These are phyloP conservation scores for Petroica traversi DNA, from an alignment of 2,113 vertebrate species.

Conservation along the genomic window DNA sequence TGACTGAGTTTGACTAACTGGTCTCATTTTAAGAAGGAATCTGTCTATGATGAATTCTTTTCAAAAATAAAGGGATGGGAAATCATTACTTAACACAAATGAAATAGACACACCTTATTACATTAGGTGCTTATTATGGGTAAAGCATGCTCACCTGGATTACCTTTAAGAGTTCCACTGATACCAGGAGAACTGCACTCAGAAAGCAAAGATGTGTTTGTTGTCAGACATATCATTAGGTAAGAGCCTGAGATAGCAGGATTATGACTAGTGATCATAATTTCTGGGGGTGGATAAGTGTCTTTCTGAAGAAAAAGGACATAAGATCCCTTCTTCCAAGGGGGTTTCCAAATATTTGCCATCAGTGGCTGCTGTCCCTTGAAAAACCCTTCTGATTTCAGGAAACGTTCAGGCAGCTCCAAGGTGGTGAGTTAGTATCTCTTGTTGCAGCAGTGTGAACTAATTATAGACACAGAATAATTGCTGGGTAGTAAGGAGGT, in stretches of 20 bases:
- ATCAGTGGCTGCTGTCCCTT: neutral
- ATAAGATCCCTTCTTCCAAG: neutral
- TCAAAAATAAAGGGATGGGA: neutral
- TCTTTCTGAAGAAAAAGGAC: neutral
- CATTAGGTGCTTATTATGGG: neutral
- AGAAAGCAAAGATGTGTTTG: neutral
- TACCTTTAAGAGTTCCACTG: neutral
- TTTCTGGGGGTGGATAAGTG: neutral
- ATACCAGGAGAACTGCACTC: neutral
- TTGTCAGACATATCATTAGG: neutral
- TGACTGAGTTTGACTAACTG: neutral
- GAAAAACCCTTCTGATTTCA: neutral
- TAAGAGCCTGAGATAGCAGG: neutral
- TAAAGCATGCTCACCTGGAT: neutral
- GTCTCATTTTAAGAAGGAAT: neutral
- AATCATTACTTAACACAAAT: neutral
- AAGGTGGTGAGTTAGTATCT: neutral
- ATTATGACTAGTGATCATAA: neutral
- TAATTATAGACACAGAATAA: constrained; percentile 42
- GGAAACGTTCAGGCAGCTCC: neutral
- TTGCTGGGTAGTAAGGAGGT: neutral
- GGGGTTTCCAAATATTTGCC: neutral
- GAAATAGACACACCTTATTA: neutral
- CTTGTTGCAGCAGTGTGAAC: neutral
- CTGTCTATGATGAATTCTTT: neutral